Conservation (phyloP, 2,113 vertebrate species). For the Neopipo cinnamomea region DNA sequence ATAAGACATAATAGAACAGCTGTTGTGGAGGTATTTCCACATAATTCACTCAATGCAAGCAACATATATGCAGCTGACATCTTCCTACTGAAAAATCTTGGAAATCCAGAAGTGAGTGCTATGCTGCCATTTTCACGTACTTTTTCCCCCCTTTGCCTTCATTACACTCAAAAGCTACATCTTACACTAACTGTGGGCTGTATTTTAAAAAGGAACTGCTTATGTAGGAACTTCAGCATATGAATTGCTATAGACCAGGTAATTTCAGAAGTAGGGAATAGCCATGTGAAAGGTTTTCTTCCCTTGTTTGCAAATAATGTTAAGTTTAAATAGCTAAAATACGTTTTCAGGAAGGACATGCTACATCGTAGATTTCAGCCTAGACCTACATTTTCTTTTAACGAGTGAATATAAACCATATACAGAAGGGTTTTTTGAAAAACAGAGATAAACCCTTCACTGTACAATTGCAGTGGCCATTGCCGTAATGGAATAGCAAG, state of each 20-base stretch:
- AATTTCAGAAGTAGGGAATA: neutral
- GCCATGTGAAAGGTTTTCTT: neutral
- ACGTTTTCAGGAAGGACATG: neutral
- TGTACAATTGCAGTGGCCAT: neutral
- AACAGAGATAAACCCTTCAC: neutral
- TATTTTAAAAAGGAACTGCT: neutral
- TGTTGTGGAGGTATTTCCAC: neutral
- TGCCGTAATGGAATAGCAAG: neutral
- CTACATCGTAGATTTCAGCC: neutral
- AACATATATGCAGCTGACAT: neutral
- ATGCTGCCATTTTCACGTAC: neutral
- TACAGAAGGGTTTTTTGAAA: neutral
- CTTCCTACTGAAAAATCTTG: neutral
- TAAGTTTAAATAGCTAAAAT: neutral
- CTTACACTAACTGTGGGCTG: neutral
- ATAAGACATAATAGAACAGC: neutral
- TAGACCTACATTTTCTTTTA: neutral
- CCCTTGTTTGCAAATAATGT: neutral
- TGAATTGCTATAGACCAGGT: neutral
- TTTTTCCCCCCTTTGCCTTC: neutral
- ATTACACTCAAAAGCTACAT: neutral
- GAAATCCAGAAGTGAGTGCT: neutral
- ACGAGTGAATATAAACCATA: neutral
- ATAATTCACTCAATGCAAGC: neutral
- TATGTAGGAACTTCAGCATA: neutral